Conservation (phyloP, 2,888 invertebrate genomes). For the Choristoneura rosaceana region DNA sequence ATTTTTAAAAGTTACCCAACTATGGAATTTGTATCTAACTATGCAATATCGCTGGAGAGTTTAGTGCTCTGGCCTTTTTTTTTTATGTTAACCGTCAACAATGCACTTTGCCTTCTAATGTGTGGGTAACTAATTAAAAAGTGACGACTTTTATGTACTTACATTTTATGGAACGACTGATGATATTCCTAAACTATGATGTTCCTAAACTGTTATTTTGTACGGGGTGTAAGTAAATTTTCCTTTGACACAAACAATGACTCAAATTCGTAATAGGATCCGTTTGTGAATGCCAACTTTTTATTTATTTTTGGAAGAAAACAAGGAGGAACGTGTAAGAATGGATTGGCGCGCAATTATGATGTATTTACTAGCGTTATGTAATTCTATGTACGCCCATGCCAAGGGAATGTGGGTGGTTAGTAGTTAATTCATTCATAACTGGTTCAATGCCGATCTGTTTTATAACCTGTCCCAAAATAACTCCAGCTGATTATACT, state of each 20-base stretch:
- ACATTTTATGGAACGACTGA: too few species aligned
- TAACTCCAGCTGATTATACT: conserved; percentile 23
- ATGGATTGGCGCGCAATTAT: conserved; percentile 27
- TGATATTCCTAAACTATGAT: too few species aligned
- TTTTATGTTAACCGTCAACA: too few species aligned
- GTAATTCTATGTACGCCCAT: conserved; percentile 19
- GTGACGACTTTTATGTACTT: too few species aligned
- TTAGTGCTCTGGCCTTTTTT: too few species aligned
- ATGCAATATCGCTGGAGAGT: too few species aligned
- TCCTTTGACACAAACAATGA: neutral
- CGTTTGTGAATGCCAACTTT: conserved; percentile 11
- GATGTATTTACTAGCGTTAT: conserved; percentile 9
- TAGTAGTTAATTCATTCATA: conserved; percentile 31
- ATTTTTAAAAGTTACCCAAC: too few species aligned
- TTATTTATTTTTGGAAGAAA: conserved; percentile 27
- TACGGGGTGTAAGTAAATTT: neutral
- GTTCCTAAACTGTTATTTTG: too few species aligned
- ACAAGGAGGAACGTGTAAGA: conserved; percentile 25
- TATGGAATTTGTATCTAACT: too few species aligned
- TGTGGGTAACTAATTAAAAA: too few species aligned
- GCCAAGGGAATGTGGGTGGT: conserved; percentile 27
- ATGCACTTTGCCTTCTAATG: too few species aligned
- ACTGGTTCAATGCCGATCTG: conserved; percentile 36
- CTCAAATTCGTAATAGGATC: neutral
- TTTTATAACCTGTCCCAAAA: conserved; percentile 32